These are phyloP conservation scores for Octopus bimaculoides DNA, from an alignment of 1,140 invertebrate species.

Conservation along the genomic window DNA sequence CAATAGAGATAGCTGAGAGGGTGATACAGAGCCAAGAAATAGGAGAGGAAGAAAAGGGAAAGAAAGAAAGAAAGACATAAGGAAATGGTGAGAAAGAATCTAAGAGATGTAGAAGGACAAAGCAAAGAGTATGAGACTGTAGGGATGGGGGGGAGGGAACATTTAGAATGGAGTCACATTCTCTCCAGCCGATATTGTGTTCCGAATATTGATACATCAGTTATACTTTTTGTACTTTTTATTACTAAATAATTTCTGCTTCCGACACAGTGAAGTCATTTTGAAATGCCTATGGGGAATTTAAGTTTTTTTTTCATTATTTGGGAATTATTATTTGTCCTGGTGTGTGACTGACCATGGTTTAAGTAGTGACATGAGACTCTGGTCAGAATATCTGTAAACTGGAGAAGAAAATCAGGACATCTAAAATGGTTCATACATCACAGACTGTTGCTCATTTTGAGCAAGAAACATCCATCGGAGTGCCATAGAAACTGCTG, in stretches of 20 bases:
- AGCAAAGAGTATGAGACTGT: background rate
- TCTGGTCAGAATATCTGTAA: background rate
- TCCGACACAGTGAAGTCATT: background rate
- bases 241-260: background rate
- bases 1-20: background rate
- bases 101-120: background rate
- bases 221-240: background rate
- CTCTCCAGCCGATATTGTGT: background rate
- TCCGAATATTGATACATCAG: background rate
- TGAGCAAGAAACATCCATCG: background rate
- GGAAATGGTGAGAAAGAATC: background rate
- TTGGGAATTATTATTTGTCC: too few relatives aligned
- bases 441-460: background rate
- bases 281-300: background rate
- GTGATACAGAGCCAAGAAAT: background rate
- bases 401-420: background rate
- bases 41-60: background rate
- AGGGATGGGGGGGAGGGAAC: background rate
- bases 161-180: background rate
- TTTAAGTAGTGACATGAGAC: too few relatives aligned
- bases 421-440: background rate
- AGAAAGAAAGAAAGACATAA: background rate
- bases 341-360: too few relatives aligned
- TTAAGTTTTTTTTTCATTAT: too few relatives aligned
- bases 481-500: background rate